Evolutionary conservation across 2,888 invertebrate genomes (phyloP), one percentile per base, ranked within the genome.

Genomic region (Aplocera efformata): DNA sequence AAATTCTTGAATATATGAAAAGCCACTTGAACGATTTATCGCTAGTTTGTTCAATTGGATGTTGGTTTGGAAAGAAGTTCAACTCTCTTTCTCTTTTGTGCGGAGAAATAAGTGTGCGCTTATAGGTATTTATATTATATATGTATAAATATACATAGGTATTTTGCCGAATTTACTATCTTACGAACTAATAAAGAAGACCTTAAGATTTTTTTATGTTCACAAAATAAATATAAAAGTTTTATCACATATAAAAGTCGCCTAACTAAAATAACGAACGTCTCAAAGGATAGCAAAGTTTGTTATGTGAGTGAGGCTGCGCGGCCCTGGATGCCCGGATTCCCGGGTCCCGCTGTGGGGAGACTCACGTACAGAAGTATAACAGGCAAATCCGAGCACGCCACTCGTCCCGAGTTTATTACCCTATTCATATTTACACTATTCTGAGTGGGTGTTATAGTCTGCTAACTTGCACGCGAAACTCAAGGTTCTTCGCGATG

Each of bases 371-470:
- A 75, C 77, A 63, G 58, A 77, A 81, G 76, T 81, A 72, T 65
- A 75, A 67, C 74, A 71, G 68, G 74, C 79, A 83, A 83, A 84
- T 80, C 79, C 74, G 63, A 78, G 77, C 72, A 71, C 72, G 70
- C 61, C 67, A 68, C 71, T 75, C 74, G 72, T 65, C 67, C 59
- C 63, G 70, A 77, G 76, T 83, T 82, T 84, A 84, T 82, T 81
- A 79, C 77, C 76, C 74, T 71, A 74, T 77, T 83, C 79, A 82
- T 83, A 82, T 82, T 82, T 81, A 79, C 79, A 82, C 79, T 75
- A 77, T 44, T 75, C 79, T 63, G 67, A 78, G 77, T 72, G 73
- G 72, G 76, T 78, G 79, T 77, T 74, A 44, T 36, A 51, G 48
- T 43, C 46, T 37, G 33, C 31, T 36, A 39, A 31, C 32, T 10